Percentiles rank a stretch among this genome's conserved stretches.
phyloP scores from a whole-genome alignment of 2,797 vertebrate genomes.

The Gambusia yucatana region DNA sequence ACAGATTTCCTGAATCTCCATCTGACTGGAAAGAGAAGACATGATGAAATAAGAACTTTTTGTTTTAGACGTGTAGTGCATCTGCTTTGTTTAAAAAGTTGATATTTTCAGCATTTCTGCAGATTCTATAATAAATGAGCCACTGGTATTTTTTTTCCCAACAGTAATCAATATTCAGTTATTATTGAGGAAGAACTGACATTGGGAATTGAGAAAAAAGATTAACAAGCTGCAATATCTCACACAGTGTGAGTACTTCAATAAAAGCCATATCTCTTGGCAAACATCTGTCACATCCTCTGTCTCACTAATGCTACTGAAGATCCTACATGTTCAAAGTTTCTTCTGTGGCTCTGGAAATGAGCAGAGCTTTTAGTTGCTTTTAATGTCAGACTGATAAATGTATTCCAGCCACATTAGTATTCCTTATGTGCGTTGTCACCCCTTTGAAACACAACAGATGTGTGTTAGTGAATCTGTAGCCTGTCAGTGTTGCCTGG shows the following conservation, averaged over 20 bases:
- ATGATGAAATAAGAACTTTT: conserved; percentile 2
- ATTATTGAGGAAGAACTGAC: conserved; percentile 10
- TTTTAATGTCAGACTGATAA: conserved; percentile 64
- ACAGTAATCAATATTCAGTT: neutral
- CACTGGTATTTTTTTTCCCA: conserved; percentile 4
- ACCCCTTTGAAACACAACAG: conserved; percentile 66
- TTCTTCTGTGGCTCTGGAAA: conserved; percentile 53
- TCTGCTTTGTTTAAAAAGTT: neutral
- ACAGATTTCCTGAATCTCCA: conserved; percentile 28
- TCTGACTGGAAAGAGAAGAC: conserved; percentile 6
- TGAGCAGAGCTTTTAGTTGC: conserved; percentile 51
- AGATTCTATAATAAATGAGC: neutral
- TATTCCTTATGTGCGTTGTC: conserved; percentile 55
- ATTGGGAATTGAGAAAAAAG: conserved; percentile 20
- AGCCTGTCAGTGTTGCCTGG: conserved; percentile 61
- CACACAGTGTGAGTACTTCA: conserved; percentile 36
- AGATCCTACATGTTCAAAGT: conserved; percentile 48
- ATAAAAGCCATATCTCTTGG: conserved; percentile 55
- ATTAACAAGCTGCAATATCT: conserved; percentile 27
- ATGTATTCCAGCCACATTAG: conserved; percentile 51
- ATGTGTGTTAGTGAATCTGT: conserved; percentile 70
- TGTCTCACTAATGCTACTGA: conserved; percentile 43
- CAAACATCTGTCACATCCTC: conserved; percentile 64
- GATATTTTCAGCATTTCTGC: neutral
- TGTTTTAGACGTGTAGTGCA: conserved; percentile 12